Percentiles rank a stretch among this genome's conserved stretches.
Conservation (phyloP, 2,113 vertebrate species). For the Sinocyclocheilus anshuiensis region DNA sequence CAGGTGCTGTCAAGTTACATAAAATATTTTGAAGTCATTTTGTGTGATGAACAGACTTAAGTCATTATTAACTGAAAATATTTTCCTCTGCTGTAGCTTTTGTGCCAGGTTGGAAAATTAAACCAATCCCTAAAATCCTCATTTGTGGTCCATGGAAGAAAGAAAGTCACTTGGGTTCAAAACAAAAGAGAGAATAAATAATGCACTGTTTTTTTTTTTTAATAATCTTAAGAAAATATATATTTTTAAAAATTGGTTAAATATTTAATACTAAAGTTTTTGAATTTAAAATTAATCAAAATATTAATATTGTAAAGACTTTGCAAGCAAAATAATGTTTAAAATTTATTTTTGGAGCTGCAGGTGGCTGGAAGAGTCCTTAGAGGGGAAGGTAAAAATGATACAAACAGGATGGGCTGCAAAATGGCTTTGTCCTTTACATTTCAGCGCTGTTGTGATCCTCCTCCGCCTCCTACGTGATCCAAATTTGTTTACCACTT, state of each 20-base stretch:
- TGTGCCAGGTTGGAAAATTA: not conserved
- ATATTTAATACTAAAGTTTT: not conserved
- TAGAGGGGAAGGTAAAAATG: conserved; percentile 22
- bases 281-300: not conserved
- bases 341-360: conserved; percentile 10
- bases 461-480: conserved; percentile 15
- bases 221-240: not conserved
- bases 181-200: not conserved
- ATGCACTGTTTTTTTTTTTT: not conserved
- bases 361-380: conserved; percentile 39
- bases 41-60: not conserved
- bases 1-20: not conserved
- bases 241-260: not conserved
- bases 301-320: not conserved
- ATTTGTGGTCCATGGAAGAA: not conserved
- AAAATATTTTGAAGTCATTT: not conserved
- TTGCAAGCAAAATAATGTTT: not conserved
- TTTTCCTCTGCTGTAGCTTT: not conserved
- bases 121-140: not conserved
- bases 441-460: not conserved
- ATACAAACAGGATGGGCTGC: conserved; percentile 51
- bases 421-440: conserved; percentile 17
- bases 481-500: conserved; percentile 36
- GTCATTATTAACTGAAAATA: not conserved
- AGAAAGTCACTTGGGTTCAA: not conserved